Percentiles rank a stretch among this genome's conserved stretches.
Evolutionary conservation across 1,140 invertebrate genomes (phyloP).

Genomic region (Coboldia fuscipes): DNA sequence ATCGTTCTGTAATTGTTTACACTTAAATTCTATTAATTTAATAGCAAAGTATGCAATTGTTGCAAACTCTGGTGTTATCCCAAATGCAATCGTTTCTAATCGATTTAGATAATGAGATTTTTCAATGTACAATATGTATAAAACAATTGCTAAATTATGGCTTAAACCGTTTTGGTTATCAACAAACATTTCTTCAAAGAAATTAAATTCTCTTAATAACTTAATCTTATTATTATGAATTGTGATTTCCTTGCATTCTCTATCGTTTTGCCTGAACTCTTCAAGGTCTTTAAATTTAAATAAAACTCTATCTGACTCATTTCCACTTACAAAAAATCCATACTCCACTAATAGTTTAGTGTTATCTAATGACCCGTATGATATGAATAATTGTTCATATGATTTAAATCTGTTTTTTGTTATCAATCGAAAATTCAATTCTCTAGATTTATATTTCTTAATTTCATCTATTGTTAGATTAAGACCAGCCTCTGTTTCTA

Average conservation of each 20-base stretch:
- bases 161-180: constrained; percentile 18
- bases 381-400: constrained; percentile 48
- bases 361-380: constrained; percentile 49
- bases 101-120: constrained; percentile 14
- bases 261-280: constrained; percentile 13
- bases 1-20: constrained; percentile 9
- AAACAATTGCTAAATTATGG: constrained; percentile 22
- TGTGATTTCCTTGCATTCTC: constrained; percentile 10
- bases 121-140: constrained; percentile 20
- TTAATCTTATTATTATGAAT: constrained; percentile 21
- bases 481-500: constrained; percentile 25
- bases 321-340: constrained; percentile 42
- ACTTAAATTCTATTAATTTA: constrained; percentile 10
- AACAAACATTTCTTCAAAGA: constrained; percentile 22
- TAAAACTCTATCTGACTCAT: constrained; percentile 33
- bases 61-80: constrained; percentile 11
- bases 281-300: constrained; percentile 25
- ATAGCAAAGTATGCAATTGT: constrained; percentile 9
- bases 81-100: constrained; percentile 18
- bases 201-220: constrained; percentile 25
- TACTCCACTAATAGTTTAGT: constrained; percentile 46
- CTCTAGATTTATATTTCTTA: constrained; percentile 12
- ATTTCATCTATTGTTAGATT: constrained; percentile 7
- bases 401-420: constrained; percentile 23
- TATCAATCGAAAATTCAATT: constrained; percentile 28